Base-by-base conservation (phyloP, 2,797 vertebrate species). In the Neostethus bicornis region DNA sequence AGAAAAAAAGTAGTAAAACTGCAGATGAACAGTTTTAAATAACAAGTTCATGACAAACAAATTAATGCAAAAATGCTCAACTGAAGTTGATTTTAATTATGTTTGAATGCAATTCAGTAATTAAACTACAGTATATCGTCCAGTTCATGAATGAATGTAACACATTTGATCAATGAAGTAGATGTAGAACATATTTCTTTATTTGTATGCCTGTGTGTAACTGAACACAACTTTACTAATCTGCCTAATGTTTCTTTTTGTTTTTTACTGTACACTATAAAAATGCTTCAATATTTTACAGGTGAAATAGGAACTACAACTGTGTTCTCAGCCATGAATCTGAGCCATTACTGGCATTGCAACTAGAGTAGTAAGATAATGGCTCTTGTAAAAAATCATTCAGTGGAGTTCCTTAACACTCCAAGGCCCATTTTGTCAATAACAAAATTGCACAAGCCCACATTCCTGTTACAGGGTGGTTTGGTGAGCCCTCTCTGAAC, bases 401-500 rank as follows among this genome's bases (percentile, higher is more conserved):
- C 59, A 80, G 44, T 50, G 9, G 67, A 50, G 35, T 79, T 80
- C 70, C 78, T 86, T 81, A 72, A 78, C 72, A 79, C 81, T 72
- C n/a, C 62, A 53, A 64, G 73, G 32, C 72, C 70, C 78, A 80
- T 79, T 82, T 85, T 72, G 66, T 82, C 83, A 79, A 83, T 87
- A 77, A 66, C 72, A 76, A 76, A 84, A 81, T 77, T 88, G 73
- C 73, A 51, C 37, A 48, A 81, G 76, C 69, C 66, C 13, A 75
- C 70, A 73, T 73, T 85, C 86, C 81, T 83, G 75, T n/a, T n/a
- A n/a, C n/a, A n/a, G n/a, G n/a, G n/a, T 85, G 81, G 83, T 87
- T 66, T 58, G 70, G 70, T 76, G 70, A 77, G 86, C 79, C 62
- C 57, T 64, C 51, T 73, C 58, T 86, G 85, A 91, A 87, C 88